A percentile compares a stretch with the other conserved stretches of the same genome.
Conservation (phyloP, 2,797 vertebrate genomes). For the Rousettus madagascariensis region DNA sequence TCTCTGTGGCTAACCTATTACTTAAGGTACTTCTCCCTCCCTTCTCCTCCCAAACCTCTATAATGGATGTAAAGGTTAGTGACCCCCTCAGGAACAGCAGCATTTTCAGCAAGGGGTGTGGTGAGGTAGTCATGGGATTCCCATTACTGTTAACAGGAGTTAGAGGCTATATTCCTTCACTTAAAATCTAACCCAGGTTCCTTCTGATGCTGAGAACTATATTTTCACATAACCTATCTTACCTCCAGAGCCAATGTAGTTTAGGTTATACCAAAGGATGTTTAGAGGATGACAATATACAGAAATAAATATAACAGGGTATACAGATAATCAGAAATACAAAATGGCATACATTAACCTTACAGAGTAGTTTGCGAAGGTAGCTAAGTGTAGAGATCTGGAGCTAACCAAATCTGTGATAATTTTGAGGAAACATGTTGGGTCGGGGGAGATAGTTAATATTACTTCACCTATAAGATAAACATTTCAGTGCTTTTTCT, state of each 20-base stretch:
- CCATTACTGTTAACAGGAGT: slow-evolving; percentile 2
- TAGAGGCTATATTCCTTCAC: background rate
- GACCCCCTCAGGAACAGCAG: background rate
- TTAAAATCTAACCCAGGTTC: slow-evolving; percentile 53
- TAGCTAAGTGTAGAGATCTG: background rate
- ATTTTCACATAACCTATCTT: slow-evolving; percentile 33
- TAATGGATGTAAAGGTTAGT: slow-evolving; percentile 45
- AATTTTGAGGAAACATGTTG: background rate
- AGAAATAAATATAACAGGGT: slow-evolving; percentile 27
- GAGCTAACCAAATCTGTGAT: background rate
- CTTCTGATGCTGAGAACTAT: background rate
- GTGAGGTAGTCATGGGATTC: background rate
- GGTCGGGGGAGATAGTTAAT: background rate
- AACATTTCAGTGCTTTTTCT: background rate
- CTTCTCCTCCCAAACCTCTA: background rate
- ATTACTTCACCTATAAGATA: background rate
- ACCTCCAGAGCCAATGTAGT: background rate
- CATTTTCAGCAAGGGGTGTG: slow-evolving; percentile 44
- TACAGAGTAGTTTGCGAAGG: background rate
- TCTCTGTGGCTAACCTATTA: slow-evolving; percentile 55
- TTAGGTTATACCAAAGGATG: slow-evolving; percentile 9
- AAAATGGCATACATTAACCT: background rate
- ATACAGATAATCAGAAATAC: background rate
- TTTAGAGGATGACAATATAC: slow-evolving; percentile 11
- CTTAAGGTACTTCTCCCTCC: slow-evolving; percentile 46